A percentile compares a stretch with the other conserved stretches of the same genome.
phyloP scores from a whole-genome alignment of 2,888 invertebrate species.

The Digitonthophagus gazella region DNA sequence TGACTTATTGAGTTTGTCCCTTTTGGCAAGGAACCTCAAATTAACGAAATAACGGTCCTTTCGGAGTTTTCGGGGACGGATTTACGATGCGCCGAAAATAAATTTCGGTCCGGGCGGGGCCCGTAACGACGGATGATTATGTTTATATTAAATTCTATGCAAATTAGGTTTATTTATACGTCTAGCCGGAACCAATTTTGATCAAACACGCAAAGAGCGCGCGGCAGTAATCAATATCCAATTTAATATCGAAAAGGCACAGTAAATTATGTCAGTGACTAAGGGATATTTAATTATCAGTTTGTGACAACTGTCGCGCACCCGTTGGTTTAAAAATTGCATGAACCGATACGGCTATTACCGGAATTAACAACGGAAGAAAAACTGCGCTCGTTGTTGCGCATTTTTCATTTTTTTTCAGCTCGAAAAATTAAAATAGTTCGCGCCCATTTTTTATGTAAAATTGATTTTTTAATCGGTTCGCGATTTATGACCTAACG shows the following conservation, averaged over 20 bases:
- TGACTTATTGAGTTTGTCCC: background rate
- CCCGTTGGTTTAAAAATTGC: background rate
- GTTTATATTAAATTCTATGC: constrained; percentile 32
- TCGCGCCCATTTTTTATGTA: background rate
- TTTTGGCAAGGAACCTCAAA: background rate
- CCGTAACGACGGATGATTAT: constrained; percentile 25
- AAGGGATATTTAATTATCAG: background rate
- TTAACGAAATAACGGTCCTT: background rate
- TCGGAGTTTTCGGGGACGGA: too few species aligned
- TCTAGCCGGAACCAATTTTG: constrained; percentile 37
- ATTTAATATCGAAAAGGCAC: background rate
- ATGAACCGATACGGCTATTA: background rate
- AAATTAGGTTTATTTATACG: constrained; percentile 38
- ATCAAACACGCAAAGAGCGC: constrained; percentile 34
- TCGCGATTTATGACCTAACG: too few species aligned
- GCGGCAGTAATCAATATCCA: background rate
- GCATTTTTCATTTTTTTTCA: background rate
- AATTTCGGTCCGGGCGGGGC: background rate
- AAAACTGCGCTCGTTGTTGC: background rate
- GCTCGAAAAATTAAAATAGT: background rate
- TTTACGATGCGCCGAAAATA: constrained; percentile 5
- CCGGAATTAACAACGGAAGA: background rate
- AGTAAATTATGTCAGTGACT: background rate
- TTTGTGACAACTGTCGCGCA: background rate
- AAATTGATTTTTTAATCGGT: too few species aligned